Evolutionary conservation across 2,888 invertebrate species (phyloP), one percentile per base, ranked within the genome.

Genomic region (Philopedon plagiatum): DNA sequence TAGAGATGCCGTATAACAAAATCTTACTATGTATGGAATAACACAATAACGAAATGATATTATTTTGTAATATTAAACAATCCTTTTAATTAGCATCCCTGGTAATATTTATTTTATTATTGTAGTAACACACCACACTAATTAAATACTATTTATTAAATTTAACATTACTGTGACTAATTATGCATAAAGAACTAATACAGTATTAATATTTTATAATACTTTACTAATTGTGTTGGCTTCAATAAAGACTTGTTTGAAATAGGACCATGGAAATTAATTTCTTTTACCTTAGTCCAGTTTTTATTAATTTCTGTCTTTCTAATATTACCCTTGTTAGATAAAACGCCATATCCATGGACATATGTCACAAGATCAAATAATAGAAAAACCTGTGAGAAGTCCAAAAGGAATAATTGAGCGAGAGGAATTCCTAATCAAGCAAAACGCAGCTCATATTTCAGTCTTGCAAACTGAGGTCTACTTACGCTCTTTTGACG

Each of bases 361-460:
- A n/a, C n/a, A 1, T 4, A 19, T 19, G 44, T 19, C 19, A 44
- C n/a, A 41, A 15, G 19, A 19, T 8, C 44, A 44, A 19, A 19
- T 44, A 19, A 7, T 8, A 19, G 4, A 19, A 19, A 44, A 41
- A n/a, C 8, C 32, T 11, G 32, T 34, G 32, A 26, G 5, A n/a
- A 26, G 26, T 2, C 26, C n/a, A 26, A 49, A 13, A 49, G 26
- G 13, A 18, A 44, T 49, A 49, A 49, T 49, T 26, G 26, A 54
- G 51, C 29, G 13, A 29, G 18, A 54, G 15, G 18, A 15, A 54
- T 54, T 54, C 51, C 7, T 54, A 54, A 54, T 54, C 51, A 29
- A 13, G 51, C 29, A 9, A 9, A 54, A 49, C 13, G 15, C 11
- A 29, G 29, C 29, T 54, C 29, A 54, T 54, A 54, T 54, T 54